These are phyloP conservation scores for Borostomias antarcticus DNA, from an alignment of 2,797 vertebrate genomes.

Conservation along the genomic window DNA sequence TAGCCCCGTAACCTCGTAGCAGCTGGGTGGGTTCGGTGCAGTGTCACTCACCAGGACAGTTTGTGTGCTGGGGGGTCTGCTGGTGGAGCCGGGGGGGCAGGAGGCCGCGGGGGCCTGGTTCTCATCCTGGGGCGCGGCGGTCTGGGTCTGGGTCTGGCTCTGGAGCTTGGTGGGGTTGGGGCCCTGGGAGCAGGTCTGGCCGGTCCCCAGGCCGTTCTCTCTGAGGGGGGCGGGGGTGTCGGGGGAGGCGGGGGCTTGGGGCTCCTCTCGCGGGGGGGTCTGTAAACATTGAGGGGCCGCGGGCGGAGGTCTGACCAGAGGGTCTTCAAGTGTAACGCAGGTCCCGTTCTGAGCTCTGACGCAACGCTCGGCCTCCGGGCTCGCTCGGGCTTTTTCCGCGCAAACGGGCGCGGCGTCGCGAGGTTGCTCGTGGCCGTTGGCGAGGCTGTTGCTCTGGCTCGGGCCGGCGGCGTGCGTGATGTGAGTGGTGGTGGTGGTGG, in stretches of 20 bases:
- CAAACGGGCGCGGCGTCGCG: conserved; percentile 76
- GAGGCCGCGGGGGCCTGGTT: conserved; percentile 71
- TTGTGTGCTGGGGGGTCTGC: conserved; percentile 68
- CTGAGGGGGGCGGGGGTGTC: conserved; percentile 42
- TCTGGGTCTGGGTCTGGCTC: conserved; percentile 54
- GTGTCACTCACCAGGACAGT: conserved; percentile 63
- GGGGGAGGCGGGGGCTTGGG: conserved; percentile 60
- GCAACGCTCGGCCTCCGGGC: conserved; percentile 64
- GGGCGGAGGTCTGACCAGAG: conserved; percentile 59
- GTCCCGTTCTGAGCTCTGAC: conserved; percentile 72
- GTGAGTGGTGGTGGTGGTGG: conserved; percentile 36
- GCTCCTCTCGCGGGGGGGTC: conserved; percentile 55
- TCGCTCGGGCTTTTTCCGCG: conserved; percentile 69
- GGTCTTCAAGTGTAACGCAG: conserved; percentile 82
- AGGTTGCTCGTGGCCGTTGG: conserved; percentile 62
- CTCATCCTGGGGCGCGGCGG: conserved; percentile 63
- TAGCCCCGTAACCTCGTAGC: background rate
- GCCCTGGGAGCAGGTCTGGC: conserved; percentile 69
- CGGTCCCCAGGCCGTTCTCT: conserved; percentile 53
- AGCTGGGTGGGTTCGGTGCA: background rate
- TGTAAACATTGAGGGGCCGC: conserved; percentile 64
- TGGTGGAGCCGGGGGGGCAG: conserved; percentile 67
- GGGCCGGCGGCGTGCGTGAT: conserved; percentile 41
- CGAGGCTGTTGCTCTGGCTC: conserved; percentile 36
- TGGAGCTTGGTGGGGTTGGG: conserved; percentile 34